Conservation (phyloP, 1,140 invertebrate genomes). For the Drosophila kurseongensis region DNA sequence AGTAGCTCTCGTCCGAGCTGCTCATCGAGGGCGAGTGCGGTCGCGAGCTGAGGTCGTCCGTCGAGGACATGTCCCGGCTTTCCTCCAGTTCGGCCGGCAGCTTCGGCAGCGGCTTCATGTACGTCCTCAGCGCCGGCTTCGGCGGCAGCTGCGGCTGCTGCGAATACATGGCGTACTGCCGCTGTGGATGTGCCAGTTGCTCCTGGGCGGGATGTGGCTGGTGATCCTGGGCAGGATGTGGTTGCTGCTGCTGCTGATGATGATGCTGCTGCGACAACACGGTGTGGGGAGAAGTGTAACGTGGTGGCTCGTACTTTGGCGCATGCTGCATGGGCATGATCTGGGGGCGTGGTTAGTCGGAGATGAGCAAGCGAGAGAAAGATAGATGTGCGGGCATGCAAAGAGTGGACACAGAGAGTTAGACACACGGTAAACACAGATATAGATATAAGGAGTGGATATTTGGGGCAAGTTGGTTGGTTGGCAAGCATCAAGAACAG, state of each 20-base stretch:
- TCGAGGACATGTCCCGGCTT: slow-evolving; percentile 87
- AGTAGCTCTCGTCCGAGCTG: slow-evolving; percentile 93
- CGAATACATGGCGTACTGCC: slow-evolving; percentile 82
- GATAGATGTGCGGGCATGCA: slow-evolving; percentile 63
- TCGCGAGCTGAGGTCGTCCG: slow-evolving; percentile 91
- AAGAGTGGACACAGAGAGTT: slow-evolving; percentile 53
- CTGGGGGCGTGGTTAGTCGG: slow-evolving; percentile 55
- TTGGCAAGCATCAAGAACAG: slow-evolving; percentile 5
- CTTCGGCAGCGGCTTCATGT: slow-evolving; percentile 87
- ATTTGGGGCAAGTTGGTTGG: background rate
- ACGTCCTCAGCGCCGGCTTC: slow-evolving; percentile 58
- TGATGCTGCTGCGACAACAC: slow-evolving; percentile 85
- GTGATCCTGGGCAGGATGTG: slow-evolving; percentile 54
- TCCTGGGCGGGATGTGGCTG: slow-evolving; percentile 43
- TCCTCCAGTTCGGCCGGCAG: slow-evolving; percentile 84
- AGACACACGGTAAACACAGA: slow-evolving; percentile 53
- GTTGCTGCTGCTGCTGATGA: slow-evolving; percentile 71
- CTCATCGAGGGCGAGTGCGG: slow-evolving; percentile 92
- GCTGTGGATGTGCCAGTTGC: slow-evolving; percentile 40
- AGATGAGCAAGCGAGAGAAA: slow-evolving; percentile 35
- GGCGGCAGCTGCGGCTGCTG: slow-evolving; percentile 75
- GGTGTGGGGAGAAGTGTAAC: slow-evolving; percentile 85
- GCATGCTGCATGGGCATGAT: slow-evolving; percentile 84
- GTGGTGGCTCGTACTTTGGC: slow-evolving; percentile 84
- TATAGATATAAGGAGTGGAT: slow-evolving; percentile 22